A percentile compares a stretch with the other conserved stretches of the same genome.
Evolutionary conservation across 2,797 vertebrate genomes (phyloP).

Genomic region (Mus spretus): DNA sequence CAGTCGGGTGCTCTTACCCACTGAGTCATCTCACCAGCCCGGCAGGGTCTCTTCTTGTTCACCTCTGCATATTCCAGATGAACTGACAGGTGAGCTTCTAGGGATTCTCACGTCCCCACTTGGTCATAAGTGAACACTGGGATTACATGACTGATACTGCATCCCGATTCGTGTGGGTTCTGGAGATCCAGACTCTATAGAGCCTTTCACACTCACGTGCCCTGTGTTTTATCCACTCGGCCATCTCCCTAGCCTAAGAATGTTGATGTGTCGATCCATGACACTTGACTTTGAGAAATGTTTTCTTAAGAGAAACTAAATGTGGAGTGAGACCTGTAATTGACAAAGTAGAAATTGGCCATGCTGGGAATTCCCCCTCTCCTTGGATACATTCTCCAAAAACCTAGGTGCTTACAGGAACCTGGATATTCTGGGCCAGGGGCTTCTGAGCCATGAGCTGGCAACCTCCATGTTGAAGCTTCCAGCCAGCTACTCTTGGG

Average conservation of each 20-base stretch:
- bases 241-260: background rate
- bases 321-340: background rate
- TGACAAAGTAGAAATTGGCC: conserved; percentile 28
- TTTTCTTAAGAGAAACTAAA: conserved; percentile 65
- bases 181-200: background rate
- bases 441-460: background rate
- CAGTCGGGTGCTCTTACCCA: too few relatives aligned
- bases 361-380: background rate
- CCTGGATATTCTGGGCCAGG: conserved; percentile 2
- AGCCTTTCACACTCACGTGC: background rate
- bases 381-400: conserved; percentile 3
- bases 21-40: too few relatives aligned
- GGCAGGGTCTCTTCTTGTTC: background rate
- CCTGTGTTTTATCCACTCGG: background rate
- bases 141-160: background rate
- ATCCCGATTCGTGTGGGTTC: background rate
- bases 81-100: background rate
- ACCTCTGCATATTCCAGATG: background rate
- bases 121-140: background rate
- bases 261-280: conserved; percentile 16
- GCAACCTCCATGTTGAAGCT: background rate
- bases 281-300: conserved; percentile 33
- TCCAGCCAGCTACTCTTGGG: conserved; percentile 22
- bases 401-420: background rate
- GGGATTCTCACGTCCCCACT: background rate